Conservation (phyloP, 2,888 invertebrate genomes). For the Aleiodes alternator region DNA sequence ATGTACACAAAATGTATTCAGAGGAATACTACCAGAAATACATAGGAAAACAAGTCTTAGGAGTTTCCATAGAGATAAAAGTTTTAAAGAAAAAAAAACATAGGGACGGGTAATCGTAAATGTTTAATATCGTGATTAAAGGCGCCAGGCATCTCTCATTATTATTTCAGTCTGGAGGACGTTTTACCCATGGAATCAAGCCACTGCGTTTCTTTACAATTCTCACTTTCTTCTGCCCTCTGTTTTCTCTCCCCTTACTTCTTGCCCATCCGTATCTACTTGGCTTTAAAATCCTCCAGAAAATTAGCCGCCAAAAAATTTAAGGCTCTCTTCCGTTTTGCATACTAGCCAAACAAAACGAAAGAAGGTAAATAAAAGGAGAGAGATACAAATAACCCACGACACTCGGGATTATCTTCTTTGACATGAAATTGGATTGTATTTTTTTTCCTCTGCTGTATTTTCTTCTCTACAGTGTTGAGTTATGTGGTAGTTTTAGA, state of each 20-base stretch:
- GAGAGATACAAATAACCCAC: slow-evolving; percentile 35
- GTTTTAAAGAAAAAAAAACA: slow-evolving; percentile 45
- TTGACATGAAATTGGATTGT: slow-evolving; percentile 25
- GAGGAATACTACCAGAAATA: slow-evolving; percentile 60
- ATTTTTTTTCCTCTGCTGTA: slow-evolving; percentile 9
- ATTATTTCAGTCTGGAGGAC: slow-evolving; percentile 75
- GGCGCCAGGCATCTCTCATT: slow-evolving; percentile 73
- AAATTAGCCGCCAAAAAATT: slow-evolving; percentile 73
- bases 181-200: slow-evolving; percentile 62
- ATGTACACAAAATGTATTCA: slow-evolving; percentile 39
- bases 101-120: slow-evolving; percentile 69
- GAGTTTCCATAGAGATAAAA: slow-evolving; percentile 41
- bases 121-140: slow-evolving; percentile 76
- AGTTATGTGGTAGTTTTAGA: too few species aligned
- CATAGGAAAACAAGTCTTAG: slow-evolving; percentile 52
- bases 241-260: slow-evolving; percentile 38
- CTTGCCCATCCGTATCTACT: slow-evolving; percentile 35
- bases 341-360: slow-evolving; percentile 51
- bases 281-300: slow-evolving; percentile 68
- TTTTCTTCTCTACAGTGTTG: background rate
- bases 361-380: slow-evolving; percentile 37
- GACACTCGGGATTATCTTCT: slow-evolving; percentile 36
- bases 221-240: slow-evolving; percentile 64
- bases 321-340: slow-evolving; percentile 58
- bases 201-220: slow-evolving; percentile 68